Base-by-base conservation (phyloP, 2,113 vertebrate genomes). In the Heloderma charlesbogerti region DNA sequence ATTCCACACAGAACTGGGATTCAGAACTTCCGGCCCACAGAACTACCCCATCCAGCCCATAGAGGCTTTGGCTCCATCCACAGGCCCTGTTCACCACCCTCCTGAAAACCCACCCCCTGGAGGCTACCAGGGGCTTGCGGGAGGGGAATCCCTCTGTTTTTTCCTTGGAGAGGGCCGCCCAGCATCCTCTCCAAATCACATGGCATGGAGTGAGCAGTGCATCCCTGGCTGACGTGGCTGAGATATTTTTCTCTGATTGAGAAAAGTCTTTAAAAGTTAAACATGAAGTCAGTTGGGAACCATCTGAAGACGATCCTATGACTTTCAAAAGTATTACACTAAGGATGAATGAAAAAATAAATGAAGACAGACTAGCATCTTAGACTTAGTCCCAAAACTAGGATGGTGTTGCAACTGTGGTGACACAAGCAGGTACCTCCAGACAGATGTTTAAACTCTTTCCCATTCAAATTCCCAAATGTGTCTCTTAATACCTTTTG, bases 401-500 rank as follows among this genome's bases (percentile, higher is more conserved):
- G 8, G 31, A 75, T 29, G 7, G 27, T 20, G 22, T 48, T 60
- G 48, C 22, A 57, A 31, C 25, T 77, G 10, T 77, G 51, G 34
- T 60, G 3, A 87, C n/a, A 60, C n/a, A 77, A 20, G 40, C 13
- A 87, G 27, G 34, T 12, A 75, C 7, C 34, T 10, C 27, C 27
- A 78, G 37, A 20, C 12, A 78, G 63, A 63, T 10, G 6, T n/a
- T 86, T 27, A 86, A 71, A 48, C n/a, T 86, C 29, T 66, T 57
- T 54, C 71, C 40, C 66, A 15, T 92, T 96, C 93, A 88, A 86
- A 93, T 94, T 89, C 40, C 84, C 95, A 93, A 92, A 95, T 95
- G 89, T 89, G 51, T 25, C 43, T 95, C 60, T 63, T 95, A 95
- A 94, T 92, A 37, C 63, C 93, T 94, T 95, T 94, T 18, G 88